These are phyloP conservation scores for Samia ricini DNA, from an alignment of 1,140 invertebrate genomes.

Conservation along the genomic window DNA sequence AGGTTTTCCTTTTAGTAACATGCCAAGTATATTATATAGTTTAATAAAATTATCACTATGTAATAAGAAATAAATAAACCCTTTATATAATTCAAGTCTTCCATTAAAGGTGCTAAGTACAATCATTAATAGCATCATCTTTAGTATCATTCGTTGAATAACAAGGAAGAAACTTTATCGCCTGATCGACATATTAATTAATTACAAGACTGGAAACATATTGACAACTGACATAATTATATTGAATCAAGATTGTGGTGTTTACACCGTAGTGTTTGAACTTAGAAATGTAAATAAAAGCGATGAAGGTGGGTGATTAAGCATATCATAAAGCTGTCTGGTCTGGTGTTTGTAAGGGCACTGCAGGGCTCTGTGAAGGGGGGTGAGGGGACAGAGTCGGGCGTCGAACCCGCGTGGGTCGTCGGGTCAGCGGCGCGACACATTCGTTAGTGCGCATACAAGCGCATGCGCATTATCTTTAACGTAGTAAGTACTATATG, in stretches of 20 bases:
- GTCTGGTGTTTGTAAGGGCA: conserved; percentile 36
- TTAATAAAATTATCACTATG: too few relatives aligned
- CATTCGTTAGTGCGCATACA: conserved; percentile 55
- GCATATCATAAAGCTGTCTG: conserved; percentile 54
- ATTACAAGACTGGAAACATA: too few relatives aligned
- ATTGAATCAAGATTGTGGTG: too few relatives aligned
- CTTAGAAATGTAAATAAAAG: conserved; percentile 32
- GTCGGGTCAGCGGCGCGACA: conserved; percentile 67
- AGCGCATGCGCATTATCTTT: conserved; percentile 40
- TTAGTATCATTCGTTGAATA: too few relatives aligned
- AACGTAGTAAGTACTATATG: conserved; percentile 13
- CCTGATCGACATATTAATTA: too few relatives aligned
- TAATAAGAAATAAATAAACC: too few relatives aligned
- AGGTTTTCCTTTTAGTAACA: too few relatives aligned
- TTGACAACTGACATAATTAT: neutral
- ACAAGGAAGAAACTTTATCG: too few relatives aligned
- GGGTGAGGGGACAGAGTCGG: conserved; percentile 26
- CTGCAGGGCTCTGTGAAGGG: conserved; percentile 20
- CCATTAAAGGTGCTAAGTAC: too few relatives aligned
- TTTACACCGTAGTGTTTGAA: neutral
- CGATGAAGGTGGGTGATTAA: conserved; percentile 33
- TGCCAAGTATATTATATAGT: too few relatives aligned
- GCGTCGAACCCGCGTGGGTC: conserved; percentile 69
- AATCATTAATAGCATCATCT: too few relatives aligned
- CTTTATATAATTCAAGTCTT: too few relatives aligned